Base-by-base conservation (phyloP, 2,113 vertebrate species). In the Neolamprologus variostigma region DNA sequence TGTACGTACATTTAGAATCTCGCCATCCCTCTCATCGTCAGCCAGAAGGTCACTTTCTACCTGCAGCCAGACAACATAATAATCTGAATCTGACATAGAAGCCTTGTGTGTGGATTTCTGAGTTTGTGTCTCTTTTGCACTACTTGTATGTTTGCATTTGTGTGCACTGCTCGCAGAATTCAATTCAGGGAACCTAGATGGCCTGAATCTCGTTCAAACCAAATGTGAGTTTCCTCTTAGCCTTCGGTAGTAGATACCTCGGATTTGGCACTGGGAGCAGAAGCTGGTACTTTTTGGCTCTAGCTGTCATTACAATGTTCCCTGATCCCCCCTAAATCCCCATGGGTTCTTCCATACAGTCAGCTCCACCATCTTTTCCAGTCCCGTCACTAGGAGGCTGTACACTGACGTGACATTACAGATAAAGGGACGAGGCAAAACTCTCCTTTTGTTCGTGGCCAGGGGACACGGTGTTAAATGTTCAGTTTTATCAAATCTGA, bases 401-500 rank as follows among this genome's bases (percentile, higher is more conserved):
- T 89, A 54, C 80, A 66, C 55, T 89, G 90, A 91, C 40, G 37
- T 90, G 91, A 92, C 87, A 90, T 42, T 84, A 51, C 66, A 84
- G 79, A 90, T 89, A 76, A 91, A 79, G 71, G 86, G 54, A 86
- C 78, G 81, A 86, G 91, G 91, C 91, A 87, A 91, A 88, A 59
- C 86, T 85, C 19, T 66, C 55, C 53, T 86, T 82, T 59, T 83
- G 81, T 86, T 81, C 21, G 1, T 82, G 83, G 71, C 91, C 66
- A 5, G 42, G 21, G 82, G 91, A 84, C 83, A 85, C 79, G 3
- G n/a, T 23, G 21, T 85, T 82, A 86, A 92, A 92, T 91, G 92
- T 91, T 91, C 66, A 86, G 17, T 59, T 28, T 92, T 84, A 93
- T 92, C 83, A 82, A 92, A 90, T 90, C 85, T 93, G 91, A 94